These are phyloP conservation scores for Acanthaster planci DNA, from an alignment of 35 echinoderm and acorn worm species.

Conservation along the genomic window DNA sequence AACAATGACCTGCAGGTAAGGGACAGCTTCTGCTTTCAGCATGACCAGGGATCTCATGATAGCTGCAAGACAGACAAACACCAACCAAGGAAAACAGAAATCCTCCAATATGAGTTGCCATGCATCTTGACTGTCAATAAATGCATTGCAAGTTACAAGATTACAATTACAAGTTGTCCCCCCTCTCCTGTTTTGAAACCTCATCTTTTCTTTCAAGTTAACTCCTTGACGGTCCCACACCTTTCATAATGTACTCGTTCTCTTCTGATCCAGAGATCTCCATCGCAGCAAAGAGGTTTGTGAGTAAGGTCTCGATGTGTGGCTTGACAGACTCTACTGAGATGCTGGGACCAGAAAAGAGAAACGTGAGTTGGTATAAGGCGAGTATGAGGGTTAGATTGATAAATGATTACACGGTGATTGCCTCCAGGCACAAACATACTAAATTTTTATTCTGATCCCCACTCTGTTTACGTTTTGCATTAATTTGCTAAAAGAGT, in stretches of 20 bases:
- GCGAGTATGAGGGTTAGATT: not conserved
- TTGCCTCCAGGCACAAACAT: not conserved
- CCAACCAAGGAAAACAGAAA: not conserved
- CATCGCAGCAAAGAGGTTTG: slow-evolving; percentile 80
- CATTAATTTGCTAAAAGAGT: too few species aligned
- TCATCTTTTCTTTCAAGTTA: too few species aligned
- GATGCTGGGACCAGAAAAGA: slow-evolving; percentile 39
- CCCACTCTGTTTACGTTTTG: too few species aligned
- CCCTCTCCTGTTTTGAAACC: too few species aligned
- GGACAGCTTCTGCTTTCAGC: slow-evolving; percentile 59
- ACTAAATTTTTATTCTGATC: not conserved
- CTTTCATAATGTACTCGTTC: slow-evolving; percentile 99
- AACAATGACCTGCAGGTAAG: slow-evolving; percentile 65
- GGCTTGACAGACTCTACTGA: slow-evolving; percentile 65
- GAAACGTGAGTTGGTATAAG: not conserved
- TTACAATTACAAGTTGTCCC: too few species aligned
- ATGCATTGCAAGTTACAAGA: too few species aligned
- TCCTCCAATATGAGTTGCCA: not conserved
- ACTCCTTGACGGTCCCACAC: slow-evolving; percentile 31
- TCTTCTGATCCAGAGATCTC: slow-evolving; percentile 73
- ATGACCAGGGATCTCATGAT: slow-evolving; percentile 78
- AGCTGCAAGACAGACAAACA: slow-evolving; percentile 56
- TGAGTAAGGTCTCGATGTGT: slow-evolving; percentile 66
- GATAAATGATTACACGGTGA: not conserved
- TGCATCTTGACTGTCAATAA: too few species aligned